Evolutionary conservation across 2,797 vertebrate species (phyloP), one percentile per base, ranked within the genome.

Genomic region (Muraenolepis orangiensis): DNA sequence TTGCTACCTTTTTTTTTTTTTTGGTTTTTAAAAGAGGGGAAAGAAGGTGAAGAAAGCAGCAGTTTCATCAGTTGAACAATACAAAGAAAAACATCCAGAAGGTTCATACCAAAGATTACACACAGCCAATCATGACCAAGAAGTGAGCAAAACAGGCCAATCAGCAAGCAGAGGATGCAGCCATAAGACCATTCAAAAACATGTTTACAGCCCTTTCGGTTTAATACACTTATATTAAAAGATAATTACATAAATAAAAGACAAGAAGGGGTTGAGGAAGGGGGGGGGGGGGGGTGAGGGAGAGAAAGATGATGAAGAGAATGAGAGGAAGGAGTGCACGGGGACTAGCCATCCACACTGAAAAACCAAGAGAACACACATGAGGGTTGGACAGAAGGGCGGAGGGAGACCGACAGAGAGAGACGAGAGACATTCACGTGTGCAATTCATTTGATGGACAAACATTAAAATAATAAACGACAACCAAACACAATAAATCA

Each of bases 151-250:
- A 92, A 90, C 87, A 81, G 93, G 93, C 92, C 92, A 93, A 91
- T 93, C 90, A 94, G 94, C 94, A 94, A 94, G 93, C 94, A 90
- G 90, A 90, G 88, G 88, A 93, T 92, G 93, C 91, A 93, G 90
- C 90, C 89, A 91, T 85, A 78, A 92, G 91, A 91, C 89, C 89
- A 91, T 92, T 93, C 88, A 91, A 69, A 91, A 91, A 90, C 83
- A 87, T 88, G 78, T 86, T 78, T 76, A 87, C 91, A 93, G 90
- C 91, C 87, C 89, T 90, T 91, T 91, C 91, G 84, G 83, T 90
- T 85, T 86, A 90, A 82, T 84, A 90, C 84, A 89, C 82, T 79
- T 90, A 46, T 90, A 91, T 91, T 81, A 89, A 84, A 88, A 84
- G 76, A 70, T 74, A 78, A 64, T 6, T n/a, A n/a, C n/a, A n/a